These are phyloP conservation scores for Agrilus cyanescens DNA, from an alignment of 2,888 invertebrate genomes.

Conservation along the genomic window DNA sequence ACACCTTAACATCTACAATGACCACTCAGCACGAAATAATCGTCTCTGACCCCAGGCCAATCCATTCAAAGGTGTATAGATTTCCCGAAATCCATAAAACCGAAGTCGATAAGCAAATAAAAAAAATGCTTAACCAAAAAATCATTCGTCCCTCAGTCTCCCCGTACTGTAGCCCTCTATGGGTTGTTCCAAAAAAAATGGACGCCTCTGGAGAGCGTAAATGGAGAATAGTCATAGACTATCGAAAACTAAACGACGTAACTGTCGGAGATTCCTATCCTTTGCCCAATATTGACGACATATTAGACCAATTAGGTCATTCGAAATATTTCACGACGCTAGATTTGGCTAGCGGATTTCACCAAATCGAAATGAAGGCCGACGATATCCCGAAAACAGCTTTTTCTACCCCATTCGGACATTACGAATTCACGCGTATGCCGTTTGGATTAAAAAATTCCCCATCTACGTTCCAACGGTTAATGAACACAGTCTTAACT, in stretches of 20 bases:
- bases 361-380: too few relatives aligned
- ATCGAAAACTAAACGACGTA: conserved; percentile 21
- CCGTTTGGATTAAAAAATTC: too few relatives aligned
- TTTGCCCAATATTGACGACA: conserved; percentile 13
- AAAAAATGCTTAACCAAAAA: conserved; percentile 17
- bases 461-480: too few relatives aligned
- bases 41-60: conserved; percentile 14
- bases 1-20: conserved; percentile 17
- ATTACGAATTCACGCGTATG: too few relatives aligned
- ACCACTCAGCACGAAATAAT: conserved; percentile 17
- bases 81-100: conserved; percentile 23
- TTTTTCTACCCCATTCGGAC: too few relatives aligned
- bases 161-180: conserved; percentile 16
- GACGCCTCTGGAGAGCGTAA: conserved; percentile 22
- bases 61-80: conserved; percentile 19
- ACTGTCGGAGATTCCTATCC: conserved; percentile 19
- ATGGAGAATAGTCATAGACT: conserved; percentile 23
- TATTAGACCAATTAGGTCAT: conserved; percentile 8
- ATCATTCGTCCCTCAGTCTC: conserved; percentile 20
- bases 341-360: too few relatives aligned
- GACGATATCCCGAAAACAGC: too few relatives aligned
- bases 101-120: conserved; percentile 21
- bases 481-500: too few relatives aligned
- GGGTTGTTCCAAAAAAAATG: conserved; percentile 22
- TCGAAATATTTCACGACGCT: conserved; percentile 2